These are phyloP conservation scores for Jordanella pulchra DNA, from an alignment of 2,797 vertebrate genomes.

Conservation along the genomic window DNA sequence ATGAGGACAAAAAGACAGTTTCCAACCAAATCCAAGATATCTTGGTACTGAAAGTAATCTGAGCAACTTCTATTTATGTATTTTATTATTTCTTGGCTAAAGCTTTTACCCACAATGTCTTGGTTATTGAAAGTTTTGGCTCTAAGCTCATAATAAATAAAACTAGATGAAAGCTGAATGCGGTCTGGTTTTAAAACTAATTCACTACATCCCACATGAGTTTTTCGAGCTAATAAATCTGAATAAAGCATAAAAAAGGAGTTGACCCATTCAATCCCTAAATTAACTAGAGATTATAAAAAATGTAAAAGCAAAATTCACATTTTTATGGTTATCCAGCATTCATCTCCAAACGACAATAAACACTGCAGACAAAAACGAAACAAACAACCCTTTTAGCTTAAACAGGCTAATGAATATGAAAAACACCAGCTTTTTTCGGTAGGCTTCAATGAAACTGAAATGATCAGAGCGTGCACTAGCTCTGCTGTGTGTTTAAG, in stretches of 20 bases:
- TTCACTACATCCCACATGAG: background rate
- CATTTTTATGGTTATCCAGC: background rate
- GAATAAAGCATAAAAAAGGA: background rate
- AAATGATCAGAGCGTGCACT: no score
- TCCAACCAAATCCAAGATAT: slow-evolving; percentile 46
- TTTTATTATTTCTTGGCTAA: slow-evolving; percentile 49
- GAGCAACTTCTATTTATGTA: slow-evolving; percentile 44
- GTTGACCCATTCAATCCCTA: background rate
- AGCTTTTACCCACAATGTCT: slow-evolving; percentile 41
- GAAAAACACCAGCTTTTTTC: no score
- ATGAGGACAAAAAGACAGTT: slow-evolving; percentile 51
- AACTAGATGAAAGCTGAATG: background rate
- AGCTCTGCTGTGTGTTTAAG: background rate
- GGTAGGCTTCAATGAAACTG: no score
- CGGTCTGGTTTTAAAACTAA: background rate
- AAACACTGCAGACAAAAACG: no score
- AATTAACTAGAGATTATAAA: background rate
- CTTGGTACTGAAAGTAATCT: slow-evolving; percentile 15
- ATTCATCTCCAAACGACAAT: background rate
- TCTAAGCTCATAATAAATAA: background rate
- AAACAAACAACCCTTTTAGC: no score
- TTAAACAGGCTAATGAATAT: no score
- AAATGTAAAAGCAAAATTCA: no score
- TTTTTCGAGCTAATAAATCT: background rate
- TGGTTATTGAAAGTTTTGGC: slow-evolving; percentile 1